phyloP scores from a whole-genome alignment of 1,140 invertebrate genomes.

The Phocides pigmalion region DNA sequence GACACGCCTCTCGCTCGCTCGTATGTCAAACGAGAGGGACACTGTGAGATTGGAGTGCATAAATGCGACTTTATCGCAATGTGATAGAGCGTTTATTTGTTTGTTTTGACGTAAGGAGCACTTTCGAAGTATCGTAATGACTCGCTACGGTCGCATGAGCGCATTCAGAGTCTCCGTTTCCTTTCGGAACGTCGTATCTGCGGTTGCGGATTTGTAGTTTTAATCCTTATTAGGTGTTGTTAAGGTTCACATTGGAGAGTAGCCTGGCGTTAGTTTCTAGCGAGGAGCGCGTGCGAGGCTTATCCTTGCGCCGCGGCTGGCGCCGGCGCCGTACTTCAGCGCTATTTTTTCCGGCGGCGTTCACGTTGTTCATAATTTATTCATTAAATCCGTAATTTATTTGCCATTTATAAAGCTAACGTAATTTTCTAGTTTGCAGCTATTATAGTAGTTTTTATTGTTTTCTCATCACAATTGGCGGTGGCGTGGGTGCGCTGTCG shows the following conservation, averaged over 20 bases:
- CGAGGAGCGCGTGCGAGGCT: slow-evolving; percentile 52
- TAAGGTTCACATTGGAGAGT: slow-evolving; percentile 48
- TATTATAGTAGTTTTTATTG: slow-evolving; percentile 59
- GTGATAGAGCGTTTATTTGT: slow-evolving; percentile 63
- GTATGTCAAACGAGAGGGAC: slow-evolving; percentile 53
- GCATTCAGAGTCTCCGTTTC: slow-evolving; percentile 59
- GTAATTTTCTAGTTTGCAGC: slow-evolving; percentile 65
- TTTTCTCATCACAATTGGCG: slow-evolving; percentile 48
- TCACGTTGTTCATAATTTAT: slow-evolving; percentile 72
- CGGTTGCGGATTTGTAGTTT: slow-evolving; percentile 15
- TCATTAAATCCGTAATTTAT: slow-evolving; percentile 75
- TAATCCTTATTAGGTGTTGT: slow-evolving; percentile 34
- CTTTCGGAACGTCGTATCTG: slow-evolving; percentile 53
- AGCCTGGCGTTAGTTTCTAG: slow-evolving; percentile 36
- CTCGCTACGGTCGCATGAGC: slow-evolving; percentile 77
- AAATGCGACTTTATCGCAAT: slow-evolving; percentile 57
- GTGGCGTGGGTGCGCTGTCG: slow-evolving; percentile 46
- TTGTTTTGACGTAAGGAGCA: slow-evolving; percentile 57
- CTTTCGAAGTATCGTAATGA: slow-evolving; percentile 74
- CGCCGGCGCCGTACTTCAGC: slow-evolving; percentile 75
- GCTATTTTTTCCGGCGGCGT: slow-evolving; percentile 72
- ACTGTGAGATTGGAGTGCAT: slow-evolving; percentile 18
- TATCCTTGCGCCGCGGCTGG: slow-evolving; percentile 69
- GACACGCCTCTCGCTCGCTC: slow-evolving; percentile 47
- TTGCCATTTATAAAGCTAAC: slow-evolving; percentile 50